Percentiles rank a stretch among this genome's conserved stretches.
These are phyloP conservation scores for Smithornis capensis DNA, from an alignment of 2,113 vertebrate genomes.

Conservation along the genomic window DNA sequence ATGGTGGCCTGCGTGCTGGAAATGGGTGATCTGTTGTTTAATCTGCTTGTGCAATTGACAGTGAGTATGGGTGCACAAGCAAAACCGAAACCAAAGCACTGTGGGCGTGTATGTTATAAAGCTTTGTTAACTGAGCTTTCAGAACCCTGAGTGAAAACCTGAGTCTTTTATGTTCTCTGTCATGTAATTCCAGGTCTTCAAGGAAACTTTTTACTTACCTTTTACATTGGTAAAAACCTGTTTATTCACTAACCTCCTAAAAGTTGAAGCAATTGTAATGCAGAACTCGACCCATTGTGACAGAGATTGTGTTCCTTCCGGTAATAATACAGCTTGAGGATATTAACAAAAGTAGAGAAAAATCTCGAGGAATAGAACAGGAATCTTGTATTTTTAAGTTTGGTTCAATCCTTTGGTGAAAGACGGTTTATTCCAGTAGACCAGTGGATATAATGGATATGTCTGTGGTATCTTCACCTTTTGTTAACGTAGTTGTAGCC, in stretches of 20 bases:
- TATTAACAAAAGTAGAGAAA: background rate
- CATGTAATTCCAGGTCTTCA: background rate
- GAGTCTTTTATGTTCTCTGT: rapidly evolving
- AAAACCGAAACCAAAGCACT: conserved; percentile 5
- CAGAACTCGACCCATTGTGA: rapidly evolving
- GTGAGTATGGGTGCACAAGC: background rate
- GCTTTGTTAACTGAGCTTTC: background rate
- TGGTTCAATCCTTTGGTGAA: background rate
- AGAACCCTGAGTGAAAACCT: background rate
- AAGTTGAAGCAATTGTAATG: background rate
- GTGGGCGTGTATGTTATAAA: background rate
- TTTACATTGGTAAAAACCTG: background rate
- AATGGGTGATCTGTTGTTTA: background rate
- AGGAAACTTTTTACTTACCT: background rate
- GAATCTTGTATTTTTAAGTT: background rate
- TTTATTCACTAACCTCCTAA: background rate
- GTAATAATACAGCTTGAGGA: background rate
- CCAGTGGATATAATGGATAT: background rate
- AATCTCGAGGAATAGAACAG: background rate
- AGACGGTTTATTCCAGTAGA: background rate
- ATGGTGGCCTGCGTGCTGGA: background rate
- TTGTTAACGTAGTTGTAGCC: background rate
- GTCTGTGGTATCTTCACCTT: background rate
- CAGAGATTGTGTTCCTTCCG: background rate
- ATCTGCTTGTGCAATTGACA: background rate